phyloP scores from a whole-genome alignment of 2,888 invertebrate genomes.

The Neoaliturus tenellus region DNA sequence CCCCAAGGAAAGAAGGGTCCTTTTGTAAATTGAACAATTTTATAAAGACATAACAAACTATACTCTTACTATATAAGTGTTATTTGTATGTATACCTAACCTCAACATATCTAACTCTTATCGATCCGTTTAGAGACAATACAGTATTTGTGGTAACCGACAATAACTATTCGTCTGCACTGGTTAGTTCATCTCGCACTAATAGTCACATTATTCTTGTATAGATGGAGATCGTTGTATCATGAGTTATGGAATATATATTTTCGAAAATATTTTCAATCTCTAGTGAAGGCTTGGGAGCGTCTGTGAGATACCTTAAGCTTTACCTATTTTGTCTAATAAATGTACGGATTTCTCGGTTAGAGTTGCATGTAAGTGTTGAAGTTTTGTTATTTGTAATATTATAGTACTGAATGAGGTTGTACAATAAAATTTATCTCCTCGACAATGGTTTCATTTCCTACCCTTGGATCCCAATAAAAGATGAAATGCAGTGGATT shows the following conservation, averaged over 20 bases:
- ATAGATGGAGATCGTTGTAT: slow-evolving; percentile 6
- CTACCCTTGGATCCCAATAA: not conserved
- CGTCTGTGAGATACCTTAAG: not conserved
- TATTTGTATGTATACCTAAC: slow-evolving; percentile 31
- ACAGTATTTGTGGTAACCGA: slow-evolving; percentile 35
- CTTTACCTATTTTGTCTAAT: not conserved
- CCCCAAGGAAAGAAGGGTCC: slow-evolving; percentile 27
- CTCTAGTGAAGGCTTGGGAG: slow-evolving; percentile 5
- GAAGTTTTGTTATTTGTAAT: not conserved
- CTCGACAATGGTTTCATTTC: not conserved
- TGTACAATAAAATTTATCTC: slow-evolving; percentile 38
- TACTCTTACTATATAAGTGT: slow-evolving; percentile 33
- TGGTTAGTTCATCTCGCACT: slow-evolving; percentile 17
- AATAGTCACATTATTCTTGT: not conserved
- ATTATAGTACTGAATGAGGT: slow-evolving; percentile 13
- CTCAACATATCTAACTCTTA: slow-evolving; percentile 11
- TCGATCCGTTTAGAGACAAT: not conserved
- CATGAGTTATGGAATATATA: not conserved
- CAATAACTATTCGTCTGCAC: slow-evolving; percentile 41
- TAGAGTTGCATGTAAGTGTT: slow-evolving; percentile 38
- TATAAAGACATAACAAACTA: slow-evolving; percentile 28
- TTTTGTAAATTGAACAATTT: slow-evolving; percentile 47
- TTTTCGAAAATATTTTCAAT: slow-evolving; percentile 30
- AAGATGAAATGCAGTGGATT: no score
- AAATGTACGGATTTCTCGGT: not conserved